Evolutionary conservation across 2,113 vertebrate species (phyloP), one percentile per base, ranked within the genome.

Genomic region (Bubo bubo): DNA sequence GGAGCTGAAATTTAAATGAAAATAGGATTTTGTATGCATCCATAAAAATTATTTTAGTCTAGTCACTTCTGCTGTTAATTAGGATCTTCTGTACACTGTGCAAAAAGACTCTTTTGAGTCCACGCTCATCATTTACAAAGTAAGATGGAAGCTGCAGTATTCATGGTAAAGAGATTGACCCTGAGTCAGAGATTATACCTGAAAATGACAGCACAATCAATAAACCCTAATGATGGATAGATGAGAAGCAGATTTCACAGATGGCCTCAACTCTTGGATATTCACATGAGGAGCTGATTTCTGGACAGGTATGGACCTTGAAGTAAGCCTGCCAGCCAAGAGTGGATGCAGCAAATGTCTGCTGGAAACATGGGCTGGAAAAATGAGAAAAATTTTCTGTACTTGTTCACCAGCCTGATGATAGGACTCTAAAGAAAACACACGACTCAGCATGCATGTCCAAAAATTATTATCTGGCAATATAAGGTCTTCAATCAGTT

Each of bases 171-270:
- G 72, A 91, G 50, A 79, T 26, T 84, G 83, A 94, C 80, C 76
- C 89, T 13, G 47, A 90, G 62, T 79, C 89, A 89, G 76, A 95
- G 68, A 96, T 85, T 89, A 90, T 32, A 89, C 35, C 64, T 87
- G 64, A 93, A 93, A 95, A 96, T 60, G 87, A 94, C 95, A 94
- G 80, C 45, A 68, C 27, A 91, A 96, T 93, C 93, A 96, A 96
- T 97, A 95, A 95, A 84, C 15, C 14, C 19, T 91, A 93, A 91
- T 79, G 86, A 93, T 39, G 75, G 70, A 91, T 75, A 94, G 77
- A 91, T 75, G 60, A 93, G 70, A 86, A 89, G 43, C 73, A 94
- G 86, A 89, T 90, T 94, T 93, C 81, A 94, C 86, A 96, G 95
- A 79, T 82, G 80, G 89, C 66, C 47, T 85, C 84, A 85, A 27